A percentile compares a stretch with the other conserved stretches of the same genome.
Evolutionary conservation across 1,140 invertebrate genomes (phyloP).

Genomic region (Atopsyche davidsoni): DNA sequence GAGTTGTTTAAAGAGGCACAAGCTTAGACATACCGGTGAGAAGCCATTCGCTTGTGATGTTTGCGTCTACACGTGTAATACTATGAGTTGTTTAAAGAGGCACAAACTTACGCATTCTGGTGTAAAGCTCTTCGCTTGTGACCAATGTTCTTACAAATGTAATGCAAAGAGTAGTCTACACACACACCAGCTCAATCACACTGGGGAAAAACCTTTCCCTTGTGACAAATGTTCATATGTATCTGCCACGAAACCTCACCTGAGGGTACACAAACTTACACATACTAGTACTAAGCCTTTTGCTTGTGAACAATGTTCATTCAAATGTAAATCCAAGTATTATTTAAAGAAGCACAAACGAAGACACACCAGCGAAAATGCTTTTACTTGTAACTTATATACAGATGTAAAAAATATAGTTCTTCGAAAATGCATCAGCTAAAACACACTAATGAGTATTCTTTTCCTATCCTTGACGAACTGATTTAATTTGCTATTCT

Average conservation of each 20-base stretch:
- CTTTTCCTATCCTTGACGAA: no score
- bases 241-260: not conserved
- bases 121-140: not conserved
- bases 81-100: not conserved
- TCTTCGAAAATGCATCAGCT: no score
- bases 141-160: conserved; percentile 4
- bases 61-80: not conserved
- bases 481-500: no score
- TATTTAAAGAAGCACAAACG: no score
- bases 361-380: no score
- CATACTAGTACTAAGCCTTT: conserved; percentile 3
- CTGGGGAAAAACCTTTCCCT: not conserved
- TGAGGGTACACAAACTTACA: conserved; percentile 1
- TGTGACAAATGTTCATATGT: not conserved
- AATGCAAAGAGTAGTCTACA: not conserved
- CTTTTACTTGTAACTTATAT: no score
- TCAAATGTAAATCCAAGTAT: no score
- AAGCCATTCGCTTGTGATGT: not conserved
- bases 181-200: conserved; percentile 5
- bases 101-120: conserved; percentile 6
- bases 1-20: conserved; percentile 8
- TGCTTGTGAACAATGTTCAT: no score
- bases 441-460: no score
- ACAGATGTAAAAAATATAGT: no score
- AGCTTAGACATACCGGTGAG: conserved; percentile 1